These are phyloP conservation scores for Myoxocephalus aenaeus DNA, from an alignment of 2,797 vertebrate species.

Conservation along the genomic window DNA sequence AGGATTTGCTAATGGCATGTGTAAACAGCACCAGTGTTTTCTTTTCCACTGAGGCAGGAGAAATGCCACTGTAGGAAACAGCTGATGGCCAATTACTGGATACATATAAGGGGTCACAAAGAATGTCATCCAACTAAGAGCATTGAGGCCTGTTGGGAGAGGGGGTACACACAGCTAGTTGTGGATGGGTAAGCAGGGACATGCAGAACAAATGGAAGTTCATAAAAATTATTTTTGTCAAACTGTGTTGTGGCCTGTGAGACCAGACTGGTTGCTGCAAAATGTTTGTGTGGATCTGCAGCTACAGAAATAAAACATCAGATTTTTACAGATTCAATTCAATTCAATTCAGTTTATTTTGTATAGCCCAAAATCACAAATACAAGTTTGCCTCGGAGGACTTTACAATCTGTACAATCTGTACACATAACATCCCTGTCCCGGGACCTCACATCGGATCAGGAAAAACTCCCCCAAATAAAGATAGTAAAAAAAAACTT, in stretches of 20 bases:
- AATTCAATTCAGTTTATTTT: no score
- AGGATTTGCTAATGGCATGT: neutral
- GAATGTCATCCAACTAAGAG: neutral
- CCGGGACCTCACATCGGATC: no score
- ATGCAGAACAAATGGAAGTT: neutral
- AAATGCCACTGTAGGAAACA: neutral
- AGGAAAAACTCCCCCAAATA: no score
- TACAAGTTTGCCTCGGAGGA: no score
- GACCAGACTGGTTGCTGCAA: neutral
- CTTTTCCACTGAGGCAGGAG: neutral
- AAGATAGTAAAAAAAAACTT: no score
- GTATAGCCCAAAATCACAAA: no score
- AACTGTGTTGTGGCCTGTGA: slow-evolving; percentile 2
- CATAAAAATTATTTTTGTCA: neutral
- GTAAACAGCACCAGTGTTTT: neutral
- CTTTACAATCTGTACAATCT: no score
- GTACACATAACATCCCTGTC: no score
- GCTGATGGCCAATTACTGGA: neutral
- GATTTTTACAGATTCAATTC: no score
- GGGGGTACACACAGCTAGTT: neutral
- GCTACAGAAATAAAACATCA: no score
- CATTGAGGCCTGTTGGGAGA: neutral
- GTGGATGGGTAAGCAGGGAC: neutral
- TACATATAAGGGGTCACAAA: neutral
- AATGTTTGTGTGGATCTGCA: neutral